Percentiles rank a stretch among this genome's conserved stretches.
These are phyloP conservation scores for Heliothis subflexa DNA, from an alignment of 1,140 invertebrate genomes.

Conservation along the genomic window DNA sequence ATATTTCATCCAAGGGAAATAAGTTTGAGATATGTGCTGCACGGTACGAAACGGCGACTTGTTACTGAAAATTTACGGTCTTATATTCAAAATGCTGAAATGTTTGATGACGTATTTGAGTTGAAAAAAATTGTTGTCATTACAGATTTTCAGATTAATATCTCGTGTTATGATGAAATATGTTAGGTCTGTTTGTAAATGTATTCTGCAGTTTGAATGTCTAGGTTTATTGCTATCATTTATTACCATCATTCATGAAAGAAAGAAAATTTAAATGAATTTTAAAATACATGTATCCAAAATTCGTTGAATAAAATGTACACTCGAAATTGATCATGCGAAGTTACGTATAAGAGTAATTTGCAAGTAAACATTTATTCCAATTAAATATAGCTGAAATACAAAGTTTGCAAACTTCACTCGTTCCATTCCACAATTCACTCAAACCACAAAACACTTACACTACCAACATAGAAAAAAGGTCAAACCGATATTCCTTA, in stretches of 20 bases:
- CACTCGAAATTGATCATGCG: too few relatives aligned
- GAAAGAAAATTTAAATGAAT: too few relatives aligned
- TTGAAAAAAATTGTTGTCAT: constrained; percentile 17
- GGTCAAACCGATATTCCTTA: background rate
- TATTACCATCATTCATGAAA: too few relatives aligned
- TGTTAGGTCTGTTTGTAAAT: background rate
- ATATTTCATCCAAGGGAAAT: constrained; percentile 85
- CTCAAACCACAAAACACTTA: too few relatives aligned
- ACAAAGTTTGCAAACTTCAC: too few relatives aligned
- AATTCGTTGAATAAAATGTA: too few relatives aligned
- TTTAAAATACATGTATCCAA: too few relatives aligned
- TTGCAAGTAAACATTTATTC: too few relatives aligned
- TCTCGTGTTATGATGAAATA: background rate
- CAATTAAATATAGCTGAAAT: too few relatives aligned
- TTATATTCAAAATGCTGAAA: constrained; percentile 47
- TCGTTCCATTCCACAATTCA: too few relatives aligned
- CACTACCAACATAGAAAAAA: background rate
- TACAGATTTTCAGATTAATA: constrained; percentile 13
- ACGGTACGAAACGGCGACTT: constrained; percentile 57
- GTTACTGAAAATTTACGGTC: constrained; percentile 45
- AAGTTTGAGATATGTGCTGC: constrained; percentile 78
- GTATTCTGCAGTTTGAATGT: background rate
- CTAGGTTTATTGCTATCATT: too few relatives aligned
- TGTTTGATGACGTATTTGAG: constrained; percentile 29
- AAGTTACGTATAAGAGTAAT: too few relatives aligned